A percentile compares a stretch with the other conserved stretches of the same genome.
phyloP scores from a whole-genome alignment of 2,113 vertebrate species.

The Eretmodus cyanostictus region DNA sequence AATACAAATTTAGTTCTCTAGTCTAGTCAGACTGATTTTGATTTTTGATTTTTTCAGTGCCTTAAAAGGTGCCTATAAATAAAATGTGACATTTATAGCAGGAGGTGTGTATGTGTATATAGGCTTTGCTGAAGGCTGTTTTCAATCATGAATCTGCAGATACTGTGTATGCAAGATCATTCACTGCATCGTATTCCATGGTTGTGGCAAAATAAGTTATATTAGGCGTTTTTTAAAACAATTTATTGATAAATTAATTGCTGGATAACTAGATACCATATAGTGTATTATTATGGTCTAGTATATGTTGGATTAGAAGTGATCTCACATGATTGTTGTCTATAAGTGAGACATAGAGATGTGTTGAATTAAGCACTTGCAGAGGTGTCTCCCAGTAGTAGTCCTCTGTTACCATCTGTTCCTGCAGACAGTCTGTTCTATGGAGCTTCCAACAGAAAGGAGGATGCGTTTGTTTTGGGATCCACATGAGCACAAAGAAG shows the following conservation, averaged over 20 bases:
- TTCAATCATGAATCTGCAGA: neutral
- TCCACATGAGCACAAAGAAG: conserved; percentile 59
- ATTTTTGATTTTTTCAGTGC: neutral
- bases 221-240: neutral
- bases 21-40: neutral
- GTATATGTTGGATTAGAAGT: neutral
- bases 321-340: neutral
- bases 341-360: neutral
- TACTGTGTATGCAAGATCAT: neutral
- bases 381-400: conserved; percentile 25
- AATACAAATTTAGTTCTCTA: neutral
- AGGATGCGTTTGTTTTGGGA: conserved; percentile 64
- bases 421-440: neutral
- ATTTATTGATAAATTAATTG: neutral
- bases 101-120: neutral
- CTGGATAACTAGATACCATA: neutral
- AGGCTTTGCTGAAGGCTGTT: neutral
- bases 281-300: neutral
- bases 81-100: neutral
- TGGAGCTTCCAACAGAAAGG: conserved; percentile 30
- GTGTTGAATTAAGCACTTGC: neutral
- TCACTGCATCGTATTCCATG: neutral
- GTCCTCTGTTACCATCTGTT: conserved; percentile 56
- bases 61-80: neutral
- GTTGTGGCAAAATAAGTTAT: neutral